Conservation (phyloP, 1,140 invertebrate species). For the Parapsyche elsis region DNA sequence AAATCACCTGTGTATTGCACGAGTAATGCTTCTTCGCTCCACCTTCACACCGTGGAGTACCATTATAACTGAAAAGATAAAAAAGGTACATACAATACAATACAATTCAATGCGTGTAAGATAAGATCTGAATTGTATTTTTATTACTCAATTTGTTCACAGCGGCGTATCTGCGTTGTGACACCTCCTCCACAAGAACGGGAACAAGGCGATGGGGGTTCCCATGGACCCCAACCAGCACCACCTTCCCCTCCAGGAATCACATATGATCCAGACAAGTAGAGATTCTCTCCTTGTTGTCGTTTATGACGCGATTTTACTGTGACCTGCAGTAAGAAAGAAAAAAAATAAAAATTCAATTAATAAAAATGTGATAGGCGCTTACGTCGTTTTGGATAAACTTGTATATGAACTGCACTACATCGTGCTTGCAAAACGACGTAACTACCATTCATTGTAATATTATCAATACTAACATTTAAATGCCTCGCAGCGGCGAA, state of each 20-base stretch:
- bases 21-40: slow-evolving; percentile 86
- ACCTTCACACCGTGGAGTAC: slow-evolving; percentile 75
- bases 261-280: slow-evolving; percentile 74
- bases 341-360: background rate
- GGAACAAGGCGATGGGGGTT: slow-evolving; percentile 80
- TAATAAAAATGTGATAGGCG: no score
- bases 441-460: no score
- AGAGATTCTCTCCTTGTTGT: slow-evolving; percentile 77
- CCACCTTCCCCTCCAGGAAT: slow-evolving; percentile 72
- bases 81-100: background rate
- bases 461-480: slow-evolving; percentile 48
- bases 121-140: background rate
- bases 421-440: no score
- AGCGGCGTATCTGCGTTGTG: slow-evolving; percentile 78
- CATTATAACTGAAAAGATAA: slow-evolving; percentile 66
- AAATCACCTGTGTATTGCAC: slow-evolving; percentile 84
- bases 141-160: slow-evolving; percentile 72
- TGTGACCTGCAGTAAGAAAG: background rate
- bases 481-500: slow-evolving; percentile 44
- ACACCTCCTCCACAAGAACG: slow-evolving; percentile 92
- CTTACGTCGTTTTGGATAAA: background rate
- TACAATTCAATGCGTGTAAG: no score
- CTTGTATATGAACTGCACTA: background rate
- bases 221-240: slow-evolving; percentile 81
- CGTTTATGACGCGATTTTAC: slow-evolving; percentile 74